Evolutionary conservation across 2,797 vertebrate genomes (phyloP).

Genomic region (Loriculus beryllinus): DNA sequence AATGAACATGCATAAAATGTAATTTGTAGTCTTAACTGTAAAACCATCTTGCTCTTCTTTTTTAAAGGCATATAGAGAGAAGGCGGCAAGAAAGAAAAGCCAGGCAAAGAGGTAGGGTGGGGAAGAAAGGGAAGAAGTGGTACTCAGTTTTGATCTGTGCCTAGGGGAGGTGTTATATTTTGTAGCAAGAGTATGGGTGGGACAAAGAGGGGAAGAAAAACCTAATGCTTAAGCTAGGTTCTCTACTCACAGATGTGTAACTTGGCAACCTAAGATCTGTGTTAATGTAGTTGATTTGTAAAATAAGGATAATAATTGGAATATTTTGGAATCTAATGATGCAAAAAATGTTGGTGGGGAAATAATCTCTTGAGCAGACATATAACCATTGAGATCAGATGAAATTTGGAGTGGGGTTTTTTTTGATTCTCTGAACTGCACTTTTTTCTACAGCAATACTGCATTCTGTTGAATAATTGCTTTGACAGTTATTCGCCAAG

Average conservation of each 20-base stretch:
- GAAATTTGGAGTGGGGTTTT: background rate
- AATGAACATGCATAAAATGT: background rate
- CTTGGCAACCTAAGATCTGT: background rate
- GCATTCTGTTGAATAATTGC: background rate
- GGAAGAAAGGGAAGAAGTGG: background rate
- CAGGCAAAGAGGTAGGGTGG: constrained; percentile 67
- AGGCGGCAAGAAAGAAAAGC: constrained; percentile 33
- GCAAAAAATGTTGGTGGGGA: background rate
- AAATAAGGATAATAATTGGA: background rate
- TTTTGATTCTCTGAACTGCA: background rate
- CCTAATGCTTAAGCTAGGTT: background rate
- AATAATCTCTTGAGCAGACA: background rate
- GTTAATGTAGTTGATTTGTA: background rate
- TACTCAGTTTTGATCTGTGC: background rate
- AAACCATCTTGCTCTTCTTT: constrained; percentile 40
- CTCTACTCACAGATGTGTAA: background rate
- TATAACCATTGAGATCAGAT: background rate
- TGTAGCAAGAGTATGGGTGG: background rate
- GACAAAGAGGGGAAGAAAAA: background rate
- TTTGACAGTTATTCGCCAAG: background rate
- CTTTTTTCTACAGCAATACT: background rate
- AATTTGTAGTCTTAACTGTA: background rate
- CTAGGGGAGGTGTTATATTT: background rate
- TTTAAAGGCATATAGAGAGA: constrained; percentile 58
- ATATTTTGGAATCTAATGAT: background rate